Evolutionary conservation across 2,113 vertebrate species (phyloP).

Genomic region (Tragelaphus strepsiceros): DNA sequence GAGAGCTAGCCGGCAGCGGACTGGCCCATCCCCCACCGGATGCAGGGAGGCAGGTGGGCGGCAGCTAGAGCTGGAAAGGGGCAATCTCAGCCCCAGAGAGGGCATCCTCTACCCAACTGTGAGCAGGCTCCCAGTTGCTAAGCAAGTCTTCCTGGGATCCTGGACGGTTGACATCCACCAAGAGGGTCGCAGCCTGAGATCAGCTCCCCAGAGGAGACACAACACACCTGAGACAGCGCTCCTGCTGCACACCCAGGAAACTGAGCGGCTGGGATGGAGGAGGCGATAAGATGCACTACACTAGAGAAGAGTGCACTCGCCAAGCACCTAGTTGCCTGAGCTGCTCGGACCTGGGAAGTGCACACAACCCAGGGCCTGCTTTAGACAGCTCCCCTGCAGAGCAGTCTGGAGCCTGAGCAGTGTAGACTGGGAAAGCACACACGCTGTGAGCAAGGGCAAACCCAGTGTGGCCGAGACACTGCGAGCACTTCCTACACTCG

Average conservation of each 20-base stretch:
- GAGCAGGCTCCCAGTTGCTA: background rate
- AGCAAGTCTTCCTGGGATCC: background rate
- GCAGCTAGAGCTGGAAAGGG: background rate
- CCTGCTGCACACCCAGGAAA: background rate
- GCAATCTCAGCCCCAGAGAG: background rate
- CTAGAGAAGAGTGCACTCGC: rapidly evolving
- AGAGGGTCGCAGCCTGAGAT: background rate
- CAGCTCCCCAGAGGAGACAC: background rate
- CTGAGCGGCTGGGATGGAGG: rapidly evolving
- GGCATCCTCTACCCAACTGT: background rate
- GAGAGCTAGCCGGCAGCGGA: rapidly evolving
- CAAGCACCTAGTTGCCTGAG: background rate
- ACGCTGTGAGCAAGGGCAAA: background rate
- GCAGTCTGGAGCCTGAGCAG: background rate
- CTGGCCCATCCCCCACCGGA: rapidly evolving
- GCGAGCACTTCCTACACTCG: background rate
- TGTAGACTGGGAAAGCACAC: background rate
- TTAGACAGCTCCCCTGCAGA: background rate
- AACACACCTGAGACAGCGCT: background rate
- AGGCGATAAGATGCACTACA: background rate
- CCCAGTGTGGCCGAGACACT: background rate
- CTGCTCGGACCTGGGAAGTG: background rate
- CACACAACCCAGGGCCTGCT: background rate
- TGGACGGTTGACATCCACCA: background rate
- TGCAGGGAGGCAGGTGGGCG: background rate